Evolutionary conservation across 2,888 invertebrate species (phyloP).

Genomic region (Eumacrocentrus americanus): DNA sequence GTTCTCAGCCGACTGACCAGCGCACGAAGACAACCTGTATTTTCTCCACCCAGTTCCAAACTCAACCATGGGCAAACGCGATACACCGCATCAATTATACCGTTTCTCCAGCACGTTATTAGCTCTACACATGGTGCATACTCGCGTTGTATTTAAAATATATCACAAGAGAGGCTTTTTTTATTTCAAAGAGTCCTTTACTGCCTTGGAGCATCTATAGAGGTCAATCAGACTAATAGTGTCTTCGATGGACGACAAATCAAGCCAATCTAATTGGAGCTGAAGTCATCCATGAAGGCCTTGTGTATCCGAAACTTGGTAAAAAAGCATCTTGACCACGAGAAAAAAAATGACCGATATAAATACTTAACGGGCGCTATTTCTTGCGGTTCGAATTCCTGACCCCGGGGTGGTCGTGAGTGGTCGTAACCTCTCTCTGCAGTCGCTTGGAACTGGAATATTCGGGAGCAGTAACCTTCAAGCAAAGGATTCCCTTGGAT

Average conservation of each 20-base stretch:
- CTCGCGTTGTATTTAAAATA: too few relatives aligned
- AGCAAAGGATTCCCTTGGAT: slow-evolving; percentile 32
- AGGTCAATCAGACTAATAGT: too few relatives aligned
- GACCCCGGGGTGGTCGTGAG: slow-evolving; percentile 39
- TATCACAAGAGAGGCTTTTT: too few relatives aligned
- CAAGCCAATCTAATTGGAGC: too few relatives aligned
- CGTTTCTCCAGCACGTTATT: slow-evolving; percentile 57
- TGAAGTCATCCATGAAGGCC: too few relatives aligned
- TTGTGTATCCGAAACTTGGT: too few relatives aligned
- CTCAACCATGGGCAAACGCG: slow-evolving; percentile 37
- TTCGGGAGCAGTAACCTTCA: slow-evolving; percentile 29
- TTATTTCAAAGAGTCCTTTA: too few relatives aligned
- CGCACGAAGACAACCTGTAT: slow-evolving; percentile 60
- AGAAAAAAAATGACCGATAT: slow-evolving; percentile 1
- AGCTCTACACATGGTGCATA: slow-evolving; percentile 43
- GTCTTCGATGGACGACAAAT: too few relatives aligned
- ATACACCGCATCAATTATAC: slow-evolving; percentile 56
- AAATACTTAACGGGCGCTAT: slow-evolving; percentile 38
- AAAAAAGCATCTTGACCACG: slow-evolving; percentile 2
- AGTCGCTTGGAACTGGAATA: slow-evolving; percentile 43
- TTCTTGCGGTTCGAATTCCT: slow-evolving; percentile 45
- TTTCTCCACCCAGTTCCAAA: slow-evolving; percentile 60
- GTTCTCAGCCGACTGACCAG: slow-evolving; percentile 35
- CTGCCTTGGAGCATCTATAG: too few relatives aligned
- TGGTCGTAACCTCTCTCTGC: slow-evolving; percentile 43